phyloP scores from a whole-genome alignment of 2,888 invertebrate genomes.

The Marasmarcha lunaedactyla region DNA sequence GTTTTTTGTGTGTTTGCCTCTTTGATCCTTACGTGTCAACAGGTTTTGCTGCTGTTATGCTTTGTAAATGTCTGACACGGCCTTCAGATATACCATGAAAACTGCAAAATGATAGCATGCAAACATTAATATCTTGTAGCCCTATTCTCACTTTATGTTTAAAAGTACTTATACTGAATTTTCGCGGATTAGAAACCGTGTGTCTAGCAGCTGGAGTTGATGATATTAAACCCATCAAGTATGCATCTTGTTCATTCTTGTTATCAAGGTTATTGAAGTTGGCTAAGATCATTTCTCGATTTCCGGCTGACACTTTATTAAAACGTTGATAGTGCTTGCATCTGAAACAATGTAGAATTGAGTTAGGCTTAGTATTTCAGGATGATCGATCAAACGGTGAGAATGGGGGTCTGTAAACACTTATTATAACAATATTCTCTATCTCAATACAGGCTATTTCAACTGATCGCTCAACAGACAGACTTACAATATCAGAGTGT shows the following conservation, averaged over 20 bases:
- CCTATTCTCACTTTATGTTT: conserved; percentile 4
- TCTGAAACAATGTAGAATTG: not conserved
- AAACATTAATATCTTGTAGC: conserved; percentile 3
- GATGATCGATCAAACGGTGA: not conserved
- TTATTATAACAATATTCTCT: too few species aligned
- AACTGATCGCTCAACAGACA: too few species aligned
- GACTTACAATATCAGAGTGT: too few species aligned
- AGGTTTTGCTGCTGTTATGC: conserved; percentile 4
- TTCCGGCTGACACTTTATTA: conserved; percentile 3
- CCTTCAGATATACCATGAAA: not conserved
- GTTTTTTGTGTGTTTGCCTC: conserved; percentile 2
- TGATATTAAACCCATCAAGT: conserved; percentile 6
- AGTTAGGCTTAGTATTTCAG: not conserved
- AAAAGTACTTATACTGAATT: conserved; percentile 4
- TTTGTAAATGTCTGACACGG: conserved; percentile 3
- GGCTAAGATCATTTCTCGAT: conserved; percentile 3
- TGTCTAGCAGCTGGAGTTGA: conserved; percentile 5
- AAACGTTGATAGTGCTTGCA: conserved; percentile 6
- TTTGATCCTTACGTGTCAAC: not conserved
- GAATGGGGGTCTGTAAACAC: too few species aligned
- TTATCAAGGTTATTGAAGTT: conserved; percentile 3
- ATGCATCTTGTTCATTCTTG: conserved; percentile 8
- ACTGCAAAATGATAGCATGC: not conserved
- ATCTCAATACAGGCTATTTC: too few species aligned
- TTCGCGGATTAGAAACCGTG: conserved; percentile 7